A percentile compares a stretch with the other conserved stretches of the same genome.
These are phyloP conservation scores for Protobothrops flavoviridis DNA, from an alignment of 2,113 vertebrate genomes.

Conservation along the genomic window DNA sequence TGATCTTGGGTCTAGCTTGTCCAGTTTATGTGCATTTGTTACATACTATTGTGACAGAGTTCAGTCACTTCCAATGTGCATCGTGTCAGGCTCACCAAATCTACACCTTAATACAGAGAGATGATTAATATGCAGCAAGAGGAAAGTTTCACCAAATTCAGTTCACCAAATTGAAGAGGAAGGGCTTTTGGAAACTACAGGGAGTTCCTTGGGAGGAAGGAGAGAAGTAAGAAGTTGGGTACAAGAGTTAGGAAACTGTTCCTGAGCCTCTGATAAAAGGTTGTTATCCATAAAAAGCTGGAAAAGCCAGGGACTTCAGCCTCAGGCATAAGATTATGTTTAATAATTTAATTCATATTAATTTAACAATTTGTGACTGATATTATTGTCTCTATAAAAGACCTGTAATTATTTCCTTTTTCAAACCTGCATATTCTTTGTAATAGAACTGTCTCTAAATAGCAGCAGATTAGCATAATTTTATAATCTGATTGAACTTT, in stretches of 20 bases:
- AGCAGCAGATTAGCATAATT: not conserved
- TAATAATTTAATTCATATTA: not conserved
- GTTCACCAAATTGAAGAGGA: not conserved
- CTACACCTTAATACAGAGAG: not conserved
- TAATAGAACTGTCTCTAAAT: no score
- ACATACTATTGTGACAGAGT: not conserved
- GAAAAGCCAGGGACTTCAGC: not conserved
- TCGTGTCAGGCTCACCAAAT: not conserved
- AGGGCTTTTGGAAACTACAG: not conserved
- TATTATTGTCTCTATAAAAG: not conserved
- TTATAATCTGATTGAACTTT: not conserved
- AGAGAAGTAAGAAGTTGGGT: not conserved
- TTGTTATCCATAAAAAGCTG: not conserved
- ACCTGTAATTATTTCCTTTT: not conserved
- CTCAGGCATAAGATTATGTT: not conserved
- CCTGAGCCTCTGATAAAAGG: not conserved
- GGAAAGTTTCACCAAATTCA: not conserved
- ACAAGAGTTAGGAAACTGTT: not conserved
- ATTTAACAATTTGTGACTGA: not conserved
- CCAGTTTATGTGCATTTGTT: not conserved
- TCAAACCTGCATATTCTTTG: not conserved
- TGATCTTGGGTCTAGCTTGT: not conserved
- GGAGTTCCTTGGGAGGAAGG: not conserved
- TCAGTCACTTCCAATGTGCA: not conserved
- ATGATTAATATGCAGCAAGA: not conserved